Conservation (phyloP, 1,140 invertebrate genomes). For the Rhopalosiphum maidis region DNA sequence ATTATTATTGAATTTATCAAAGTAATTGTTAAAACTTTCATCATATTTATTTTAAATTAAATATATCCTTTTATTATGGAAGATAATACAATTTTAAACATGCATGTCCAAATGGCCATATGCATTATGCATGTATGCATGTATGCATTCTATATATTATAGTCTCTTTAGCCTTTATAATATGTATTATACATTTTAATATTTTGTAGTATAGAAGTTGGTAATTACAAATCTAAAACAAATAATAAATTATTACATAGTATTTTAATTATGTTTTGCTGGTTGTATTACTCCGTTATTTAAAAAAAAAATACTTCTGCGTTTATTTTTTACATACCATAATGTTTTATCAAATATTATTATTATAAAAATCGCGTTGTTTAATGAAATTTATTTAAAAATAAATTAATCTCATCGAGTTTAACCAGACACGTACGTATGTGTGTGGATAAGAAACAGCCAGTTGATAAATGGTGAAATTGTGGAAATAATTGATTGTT, state of each 20-base stretch:
- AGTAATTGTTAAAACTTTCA: neutral
- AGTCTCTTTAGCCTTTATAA: neutral
- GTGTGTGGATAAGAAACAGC: neutral
- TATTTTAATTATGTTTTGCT: neutral
- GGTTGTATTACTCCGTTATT: neutral
- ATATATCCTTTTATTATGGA: neutral
- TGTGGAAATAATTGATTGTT: slow-evolving; percentile 7
- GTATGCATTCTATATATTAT: neutral
- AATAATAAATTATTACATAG: neutral
- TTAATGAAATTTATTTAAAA: neutral
- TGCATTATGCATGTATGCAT: no score
- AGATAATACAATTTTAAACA: neutral
- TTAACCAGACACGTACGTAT: neutral
- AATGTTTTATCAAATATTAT: neutral
- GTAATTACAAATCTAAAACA: neutral
- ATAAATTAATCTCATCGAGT: neutral
- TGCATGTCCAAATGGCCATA: no score
- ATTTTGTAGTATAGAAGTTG: neutral
- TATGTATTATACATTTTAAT: neutral
- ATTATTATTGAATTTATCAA: neutral
- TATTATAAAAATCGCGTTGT: neutral
- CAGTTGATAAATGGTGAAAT: slow-evolving; percentile 26
- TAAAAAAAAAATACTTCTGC: neutral
- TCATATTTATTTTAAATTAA: neutral
- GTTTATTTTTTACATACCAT: neutral